These are phyloP conservation scores for Dendroctonus valens DNA, from an alignment of 1,140 invertebrate genomes.

Conservation along the genomic window DNA sequence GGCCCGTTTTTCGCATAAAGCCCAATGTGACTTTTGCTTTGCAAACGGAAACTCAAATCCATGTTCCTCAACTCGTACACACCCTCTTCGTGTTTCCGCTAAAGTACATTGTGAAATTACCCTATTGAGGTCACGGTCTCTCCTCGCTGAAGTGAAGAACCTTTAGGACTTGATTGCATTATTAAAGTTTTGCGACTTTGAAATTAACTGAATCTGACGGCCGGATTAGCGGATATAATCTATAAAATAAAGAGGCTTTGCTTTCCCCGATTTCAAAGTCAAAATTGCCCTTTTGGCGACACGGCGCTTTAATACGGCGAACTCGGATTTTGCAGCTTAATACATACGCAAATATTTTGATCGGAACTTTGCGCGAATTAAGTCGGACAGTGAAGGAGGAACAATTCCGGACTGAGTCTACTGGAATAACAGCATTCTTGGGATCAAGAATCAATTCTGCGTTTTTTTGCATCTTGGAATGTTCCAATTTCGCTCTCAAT, in stretches of 20 bases:
- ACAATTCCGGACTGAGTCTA: too few relatives aligned
- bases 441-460: too few relatives aligned
- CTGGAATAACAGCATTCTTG: too few relatives aligned
- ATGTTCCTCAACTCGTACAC: background rate
- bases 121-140: conserved; percentile 21
- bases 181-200: conserved; percentile 18
- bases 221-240: conserved; percentile 8
- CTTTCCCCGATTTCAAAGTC: background rate
- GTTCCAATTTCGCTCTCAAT: too few relatives aligned
- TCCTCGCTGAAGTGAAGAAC: conserved; percentile 2
- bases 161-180: conserved; percentile 12
- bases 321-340: background rate
- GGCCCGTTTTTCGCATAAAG: background rate
- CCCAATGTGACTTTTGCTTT: background rate
- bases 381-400: too few relatives aligned
- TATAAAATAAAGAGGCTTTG: conserved; percentile 3
- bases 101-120: conserved; percentile 18
- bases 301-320: background rate
- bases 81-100: conserved; percentile 18
- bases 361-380: background rate
- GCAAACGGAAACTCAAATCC: background rate
- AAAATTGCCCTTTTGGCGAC: background rate
- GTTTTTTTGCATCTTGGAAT: too few relatives aligned
- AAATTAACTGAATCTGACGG: conserved; percentile 16
- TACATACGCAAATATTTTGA: conserved; percentile 1